Evolutionary conservation across 1,140 invertebrate species (phyloP).

Genomic region (Drosophila tani): DNA sequence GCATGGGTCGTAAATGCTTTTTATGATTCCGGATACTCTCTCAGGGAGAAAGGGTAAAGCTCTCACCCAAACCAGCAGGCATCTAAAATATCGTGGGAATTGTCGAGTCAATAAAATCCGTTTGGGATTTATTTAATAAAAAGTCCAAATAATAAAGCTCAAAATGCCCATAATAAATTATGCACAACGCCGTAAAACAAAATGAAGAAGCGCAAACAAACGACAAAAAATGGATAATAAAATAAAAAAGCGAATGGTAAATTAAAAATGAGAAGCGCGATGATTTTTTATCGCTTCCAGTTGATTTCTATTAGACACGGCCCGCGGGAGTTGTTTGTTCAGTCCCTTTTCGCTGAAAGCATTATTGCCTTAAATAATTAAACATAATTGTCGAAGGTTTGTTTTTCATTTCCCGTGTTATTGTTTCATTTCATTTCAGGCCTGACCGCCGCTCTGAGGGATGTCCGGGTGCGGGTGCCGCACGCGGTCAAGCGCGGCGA

Average conservation of each 20-base stretch:
- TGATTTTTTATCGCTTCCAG: conserved; percentile 37
- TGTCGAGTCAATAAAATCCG: conserved; percentile 66
- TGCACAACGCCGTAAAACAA: conserved; percentile 57
- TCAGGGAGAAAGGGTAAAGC: conserved; percentile 12
- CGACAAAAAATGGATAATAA: conserved; percentile 75
- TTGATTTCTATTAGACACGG: conserved; percentile 38
- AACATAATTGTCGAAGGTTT: conserved; percentile 36
- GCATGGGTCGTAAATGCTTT: background rate
- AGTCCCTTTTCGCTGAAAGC: conserved; percentile 55
- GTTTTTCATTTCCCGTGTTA: conserved; percentile 33
- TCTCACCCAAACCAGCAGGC: background rate
- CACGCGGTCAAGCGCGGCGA: conserved; percentile 88
- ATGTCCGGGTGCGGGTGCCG: conserved; percentile 89
- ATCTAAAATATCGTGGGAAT: conserved; percentile 46
- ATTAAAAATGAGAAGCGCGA: conserved; percentile 63
- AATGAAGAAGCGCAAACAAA: conserved; percentile 24
- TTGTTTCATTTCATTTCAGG: conserved; percentile 53
- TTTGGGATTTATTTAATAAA: conserved; percentile 77
- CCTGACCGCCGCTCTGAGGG: conserved; percentile 85
- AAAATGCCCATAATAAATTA: conserved; percentile 65
- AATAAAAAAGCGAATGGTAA: conserved; percentile 64
- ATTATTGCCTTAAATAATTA: conserved; percentile 61
- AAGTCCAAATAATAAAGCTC: conserved; percentile 51
- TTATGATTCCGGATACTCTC: background rate
- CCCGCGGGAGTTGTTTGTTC: conserved; percentile 56